Evolutionary conservation across 92 coral and sea anemone genomes (phyloP), one percentile per base, ranked within the genome.

Genomic region (Bergia sp.): DNA sequence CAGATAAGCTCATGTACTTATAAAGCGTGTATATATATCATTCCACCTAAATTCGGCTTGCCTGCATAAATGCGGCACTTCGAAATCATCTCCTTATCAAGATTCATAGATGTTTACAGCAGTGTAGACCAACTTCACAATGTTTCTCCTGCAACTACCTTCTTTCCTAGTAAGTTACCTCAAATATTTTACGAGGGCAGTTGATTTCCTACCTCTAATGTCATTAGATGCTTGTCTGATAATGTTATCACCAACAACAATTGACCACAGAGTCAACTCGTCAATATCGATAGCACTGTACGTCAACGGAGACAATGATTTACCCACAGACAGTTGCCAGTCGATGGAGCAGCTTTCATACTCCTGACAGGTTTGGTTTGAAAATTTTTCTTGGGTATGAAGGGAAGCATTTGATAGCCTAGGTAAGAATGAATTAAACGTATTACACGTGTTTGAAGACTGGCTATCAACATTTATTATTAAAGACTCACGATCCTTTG

Each of bases 181-280:
- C 58, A 53, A 3, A 53, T 53, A 53, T 6, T 18, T 53, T 11
- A 6, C 58, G 13, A 53, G 58, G 12, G 58, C 58, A 2, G 58
- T 53, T 53, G 58, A 53, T 53, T 82, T 7, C 8, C 2, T 71
- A 84, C 87, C 87, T 84, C 21, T 45, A 37, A 84, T 45, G 29
- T 45, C 79, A 16, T 53, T 55, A 4, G 79, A 77, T 12, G 87
- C 79, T 37, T 71, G 87, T 69, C 12, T 69, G 13, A 84, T 84
- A 16, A 43, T 69, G 10, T 71, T 66, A 37, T 71, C 36, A 43
- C 75, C 16, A 21, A 84, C 79, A 49, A 69, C 64, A 69, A 65
- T 84, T 9, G 78, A 67, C 87, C 87, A 84, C 78, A 84, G 69
- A 2, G 78, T 13, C 53, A 84, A 39, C 77, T 84, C 87, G 77